Conservation (phyloP, 1,140 invertebrate species). For the Charaxes varanes region DNA sequence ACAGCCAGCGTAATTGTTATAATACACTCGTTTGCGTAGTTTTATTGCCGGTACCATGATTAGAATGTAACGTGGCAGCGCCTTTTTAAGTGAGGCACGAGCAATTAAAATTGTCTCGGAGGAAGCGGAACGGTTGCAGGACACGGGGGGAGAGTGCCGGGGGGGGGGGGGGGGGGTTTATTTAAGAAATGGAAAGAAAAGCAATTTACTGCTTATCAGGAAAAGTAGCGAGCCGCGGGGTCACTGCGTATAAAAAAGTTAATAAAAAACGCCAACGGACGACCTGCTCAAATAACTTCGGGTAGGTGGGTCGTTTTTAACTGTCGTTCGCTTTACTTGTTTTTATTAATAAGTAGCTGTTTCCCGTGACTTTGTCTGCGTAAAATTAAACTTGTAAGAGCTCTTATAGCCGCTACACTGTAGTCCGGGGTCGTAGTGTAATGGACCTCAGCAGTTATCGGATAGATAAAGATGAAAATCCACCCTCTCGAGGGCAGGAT, state of each 20-base stretch:
- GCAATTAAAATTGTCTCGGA: conserved; percentile 63
- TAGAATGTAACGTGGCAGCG: conserved; percentile 66
- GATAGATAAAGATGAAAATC: too few relatives aligned
- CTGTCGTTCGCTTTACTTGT: too few relatives aligned
- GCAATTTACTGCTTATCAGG: conserved; percentile 63
- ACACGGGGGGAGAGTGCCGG: conserved; percentile 24
- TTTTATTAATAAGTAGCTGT: too few relatives aligned
- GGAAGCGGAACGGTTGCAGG: conserved; percentile 48
- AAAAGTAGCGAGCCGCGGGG: conserved; percentile 35
- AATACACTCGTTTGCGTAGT: conserved; percentile 74
- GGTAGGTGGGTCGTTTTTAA: conserved; percentile 11
- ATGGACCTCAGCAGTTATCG: too few relatives aligned
- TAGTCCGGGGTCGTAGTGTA: too few relatives aligned
- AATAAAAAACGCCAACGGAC: conserved; percentile 29
- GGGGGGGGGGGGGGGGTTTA: conserved; percentile 34
- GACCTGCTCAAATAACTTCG: conserved; percentile 27
- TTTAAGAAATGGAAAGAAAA: conserved; percentile 65
- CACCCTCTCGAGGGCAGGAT: too few relatives aligned
- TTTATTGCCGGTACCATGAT: conserved; percentile 72
- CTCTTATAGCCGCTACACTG: too few relatives aligned
- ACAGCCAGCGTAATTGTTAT: conserved; percentile 72
- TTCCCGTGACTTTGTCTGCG: too few relatives aligned
- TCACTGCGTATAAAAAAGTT: conserved; percentile 42
- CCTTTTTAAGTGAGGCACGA: conserved; percentile 49
- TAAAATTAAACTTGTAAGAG: too few relatives aligned